Evolutionary conservation across 1,140 invertebrate species (phyloP).

Genomic region (Probaryconus sp.): DNA sequence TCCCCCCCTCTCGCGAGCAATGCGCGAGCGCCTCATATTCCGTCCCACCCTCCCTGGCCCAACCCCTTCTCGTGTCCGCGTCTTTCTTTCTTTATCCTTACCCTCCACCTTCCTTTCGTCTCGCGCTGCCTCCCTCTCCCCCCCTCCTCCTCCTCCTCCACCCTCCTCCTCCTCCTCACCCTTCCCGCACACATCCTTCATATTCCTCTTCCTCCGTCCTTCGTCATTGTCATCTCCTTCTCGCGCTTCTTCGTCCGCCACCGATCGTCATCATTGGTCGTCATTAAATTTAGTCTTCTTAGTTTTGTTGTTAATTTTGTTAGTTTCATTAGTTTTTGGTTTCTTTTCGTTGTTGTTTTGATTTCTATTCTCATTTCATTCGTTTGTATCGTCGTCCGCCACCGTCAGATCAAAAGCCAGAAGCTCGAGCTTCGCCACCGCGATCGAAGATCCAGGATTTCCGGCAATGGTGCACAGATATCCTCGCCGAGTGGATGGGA

Average conservation of each 20-base stretch:
- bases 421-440: slow-evolving; percentile 43
- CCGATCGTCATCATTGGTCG: slow-evolving; percentile 10
- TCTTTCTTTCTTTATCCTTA: slow-evolving; percentile 8
- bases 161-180: slow-evolving; percentile 10
- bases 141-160: slow-evolving; percentile 6
- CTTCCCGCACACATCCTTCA: not conserved
- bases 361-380: not conserved
- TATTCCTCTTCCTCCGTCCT: slow-evolving; percentile 8
- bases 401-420: slow-evolving; percentile 47
- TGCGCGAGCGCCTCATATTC: slow-evolving; percentile 50
- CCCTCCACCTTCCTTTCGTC: slow-evolving; percentile 6
- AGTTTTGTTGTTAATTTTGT: slow-evolving; percentile 13
- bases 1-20: slow-evolving; percentile 26
- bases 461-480: slow-evolving; percentile 67
- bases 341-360: not conserved
- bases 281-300: slow-evolving; percentile 19
- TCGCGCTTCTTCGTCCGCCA: slow-evolving; percentile 12
- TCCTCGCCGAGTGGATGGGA: slow-evolving; percentile 54
- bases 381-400: not conserved
- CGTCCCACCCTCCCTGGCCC: slow-evolving; percentile 36
- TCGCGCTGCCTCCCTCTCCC: too few species aligned
- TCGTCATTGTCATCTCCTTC: too few species aligned
- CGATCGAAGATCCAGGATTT: slow-evolving; percentile 74
- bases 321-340: slow-evolving; percentile 7
- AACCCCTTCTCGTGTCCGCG: slow-evolving; percentile 6